These are phyloP conservation scores for Pelobates fuscus DNA, from an alignment of 2,113 vertebrate genomes.

Conservation along the genomic window DNA sequence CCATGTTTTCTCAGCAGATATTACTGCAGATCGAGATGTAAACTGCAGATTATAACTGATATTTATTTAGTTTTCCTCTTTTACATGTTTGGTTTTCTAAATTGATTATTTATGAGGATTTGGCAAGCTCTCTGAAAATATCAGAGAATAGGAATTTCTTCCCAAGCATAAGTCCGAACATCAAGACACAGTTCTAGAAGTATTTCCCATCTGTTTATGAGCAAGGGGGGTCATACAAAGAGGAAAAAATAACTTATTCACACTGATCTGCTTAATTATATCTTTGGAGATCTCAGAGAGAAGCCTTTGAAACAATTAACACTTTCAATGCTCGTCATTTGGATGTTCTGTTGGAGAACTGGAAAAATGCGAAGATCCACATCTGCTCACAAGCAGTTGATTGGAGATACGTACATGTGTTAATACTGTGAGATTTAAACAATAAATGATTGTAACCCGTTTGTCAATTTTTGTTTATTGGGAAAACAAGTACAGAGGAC, in stretches of 20 bases:
- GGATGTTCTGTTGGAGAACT: too few relatives aligned
- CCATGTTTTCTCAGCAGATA: slow-evolving; percentile 6
- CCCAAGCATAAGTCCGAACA: slow-evolving; percentile 28
- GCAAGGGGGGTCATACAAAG: background rate
- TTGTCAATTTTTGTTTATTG: too few relatives aligned
- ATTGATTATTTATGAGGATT: slow-evolving; percentile 39
- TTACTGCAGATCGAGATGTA: slow-evolving; percentile 21
- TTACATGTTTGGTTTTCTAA: slow-evolving; percentile 41
- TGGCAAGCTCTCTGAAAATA: slow-evolving; percentile 37
- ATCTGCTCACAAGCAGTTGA: too few relatives aligned
- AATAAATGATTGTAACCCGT: too few relatives aligned
- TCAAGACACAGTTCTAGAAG: slow-evolving; percentile 7
- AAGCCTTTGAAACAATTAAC: too few relatives aligned
- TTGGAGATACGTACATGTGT: too few relatives aligned
- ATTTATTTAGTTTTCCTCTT: slow-evolving; percentile 40
- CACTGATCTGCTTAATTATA: background rate
- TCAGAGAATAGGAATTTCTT: slow-evolving; percentile 17
- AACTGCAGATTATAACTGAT: slow-evolving; percentile 24
- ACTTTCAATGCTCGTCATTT: too few relatives aligned
- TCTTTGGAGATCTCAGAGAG: background rate
- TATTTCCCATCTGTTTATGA: slow-evolving; percentile 26
- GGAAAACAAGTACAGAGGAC: too few relatives aligned
- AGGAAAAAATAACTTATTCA: slow-evolving; percentile 13
- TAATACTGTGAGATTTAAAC: too few relatives aligned
- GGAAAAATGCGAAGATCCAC: too few relatives aligned